Evolutionary conservation across 2,888 invertebrate genomes (phyloP).

Genomic region (Autographa gamma): DNA sequence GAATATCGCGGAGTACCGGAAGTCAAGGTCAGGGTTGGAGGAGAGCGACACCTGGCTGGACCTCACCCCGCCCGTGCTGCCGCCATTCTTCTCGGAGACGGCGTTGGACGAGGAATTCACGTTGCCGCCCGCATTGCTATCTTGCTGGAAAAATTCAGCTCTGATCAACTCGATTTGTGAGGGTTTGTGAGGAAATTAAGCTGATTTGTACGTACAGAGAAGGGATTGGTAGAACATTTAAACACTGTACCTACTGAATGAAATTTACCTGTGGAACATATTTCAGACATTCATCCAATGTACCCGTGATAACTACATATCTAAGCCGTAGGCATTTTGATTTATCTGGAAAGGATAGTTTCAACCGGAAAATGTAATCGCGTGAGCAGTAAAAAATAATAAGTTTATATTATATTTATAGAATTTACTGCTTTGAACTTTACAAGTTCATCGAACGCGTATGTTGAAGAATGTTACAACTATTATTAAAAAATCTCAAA

Average conservation of each 20-base stretch:
- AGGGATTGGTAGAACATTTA: no score
- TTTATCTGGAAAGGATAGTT: no score
- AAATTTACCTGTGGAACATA: no score
- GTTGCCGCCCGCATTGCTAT: slow-evolving; percentile 91
- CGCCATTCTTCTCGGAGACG: slow-evolving; percentile 85
- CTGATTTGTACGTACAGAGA: no score
- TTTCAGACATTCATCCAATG: no score
- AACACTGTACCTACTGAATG: no score
- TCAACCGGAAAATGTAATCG: not conserved
- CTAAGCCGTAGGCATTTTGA: no score
- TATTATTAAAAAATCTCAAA: not conserved
- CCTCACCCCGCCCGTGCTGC: slow-evolving; percentile 87
- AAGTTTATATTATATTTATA: no score
- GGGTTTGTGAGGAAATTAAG: not conserved
- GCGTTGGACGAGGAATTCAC: slow-evolving; percentile 94
- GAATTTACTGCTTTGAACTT: not conserved
- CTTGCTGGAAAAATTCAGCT: slow-evolving; percentile 88
- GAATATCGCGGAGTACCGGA: slow-evolving; percentile 96
- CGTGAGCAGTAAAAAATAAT: no score
- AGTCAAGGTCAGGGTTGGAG: slow-evolving; percentile 97
- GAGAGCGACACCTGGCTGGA: slow-evolving; percentile 97
- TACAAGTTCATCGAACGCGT: not conserved
- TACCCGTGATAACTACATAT: no score
- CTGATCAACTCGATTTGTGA: slow-evolving; percentile 79
- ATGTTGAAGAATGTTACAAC: not conserved